Percentiles rank a stretch among this genome's conserved stretches.
phyloP scores from a whole-genome alignment of 2,797 vertebrate species.

The Pangasius sanitwongsei region DNA sequence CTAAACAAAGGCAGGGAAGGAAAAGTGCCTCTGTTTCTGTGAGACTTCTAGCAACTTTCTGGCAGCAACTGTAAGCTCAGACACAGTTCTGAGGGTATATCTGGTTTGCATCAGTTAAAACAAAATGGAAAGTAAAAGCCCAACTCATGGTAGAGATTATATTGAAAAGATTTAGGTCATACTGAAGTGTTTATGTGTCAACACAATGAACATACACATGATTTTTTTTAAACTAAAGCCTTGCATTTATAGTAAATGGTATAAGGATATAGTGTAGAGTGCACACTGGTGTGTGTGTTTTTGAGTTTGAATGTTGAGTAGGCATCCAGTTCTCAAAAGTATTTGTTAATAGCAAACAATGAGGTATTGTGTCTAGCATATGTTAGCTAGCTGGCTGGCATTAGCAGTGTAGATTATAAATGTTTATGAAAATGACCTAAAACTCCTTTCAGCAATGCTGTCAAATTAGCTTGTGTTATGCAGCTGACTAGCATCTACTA shows the following conservation, averaged over 20 bases:
- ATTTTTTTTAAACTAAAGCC: not conserved
- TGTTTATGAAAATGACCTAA: slow-evolving; percentile 8
- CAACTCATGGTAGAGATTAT: slow-evolving; percentile 60
- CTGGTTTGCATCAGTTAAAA: slow-evolving; percentile 67
- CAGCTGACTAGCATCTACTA: not conserved
- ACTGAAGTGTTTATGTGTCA: slow-evolving; percentile 65
- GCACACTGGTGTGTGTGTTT: not conserved
- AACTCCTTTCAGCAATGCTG: not conserved
- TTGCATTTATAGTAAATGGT: not conserved
- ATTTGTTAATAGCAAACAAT: not conserved
- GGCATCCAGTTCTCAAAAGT: not conserved
- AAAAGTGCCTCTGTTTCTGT: slow-evolving; percentile 64
- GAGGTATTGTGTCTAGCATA: not conserved
- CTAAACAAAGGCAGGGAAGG: slow-evolving; percentile 8
- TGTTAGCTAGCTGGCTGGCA: not conserved
- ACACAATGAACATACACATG: not conserved
- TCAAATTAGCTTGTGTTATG: not conserved
- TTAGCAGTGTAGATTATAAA: not conserved
- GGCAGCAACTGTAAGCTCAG: slow-evolving; percentile 63
- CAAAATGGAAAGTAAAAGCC: slow-evolving; percentile 49
- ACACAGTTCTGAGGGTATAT: slow-evolving; percentile 64
- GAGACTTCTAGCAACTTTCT: slow-evolving; percentile 62
- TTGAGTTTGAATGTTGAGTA: not conserved
- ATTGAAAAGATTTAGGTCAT: slow-evolving; percentile 66
- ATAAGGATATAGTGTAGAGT: not conserved